Percentiles rank a stretch among this genome's conserved stretches.
These are phyloP conservation scores for Cantharis lateralis DNA, from an alignment of 2,888 invertebrate species.

Conservation along the genomic window DNA sequence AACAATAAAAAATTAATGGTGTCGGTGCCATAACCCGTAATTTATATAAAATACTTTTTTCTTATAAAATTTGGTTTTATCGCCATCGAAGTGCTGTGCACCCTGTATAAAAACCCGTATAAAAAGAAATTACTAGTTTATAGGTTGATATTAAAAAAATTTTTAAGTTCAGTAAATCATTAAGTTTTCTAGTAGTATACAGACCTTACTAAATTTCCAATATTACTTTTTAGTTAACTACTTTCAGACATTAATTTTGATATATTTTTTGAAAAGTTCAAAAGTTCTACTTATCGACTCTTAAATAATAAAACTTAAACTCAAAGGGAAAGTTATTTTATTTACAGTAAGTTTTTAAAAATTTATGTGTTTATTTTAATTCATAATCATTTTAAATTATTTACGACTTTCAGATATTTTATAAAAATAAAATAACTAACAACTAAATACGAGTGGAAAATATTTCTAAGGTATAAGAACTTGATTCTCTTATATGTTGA, in stretches of 20 bases:
- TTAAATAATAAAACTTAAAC: background rate
- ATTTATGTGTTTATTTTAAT: background rate
- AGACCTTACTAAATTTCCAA: background rate
- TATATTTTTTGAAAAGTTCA: background rate
- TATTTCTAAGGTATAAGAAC: background rate
- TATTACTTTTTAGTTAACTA: slow-evolving; percentile 4
- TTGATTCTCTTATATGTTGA: background rate
- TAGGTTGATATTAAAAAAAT: background rate
- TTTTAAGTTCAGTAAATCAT: slow-evolving; percentile 1
- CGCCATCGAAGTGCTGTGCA: too few species aligned
- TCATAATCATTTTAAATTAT: background rate
- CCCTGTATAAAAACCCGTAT: background rate
- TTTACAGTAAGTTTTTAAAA: background rate
- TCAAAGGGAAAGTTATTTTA: background rate
- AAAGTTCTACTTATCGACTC: background rate
- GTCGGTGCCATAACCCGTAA: too few species aligned
- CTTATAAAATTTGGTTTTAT: too few species aligned
- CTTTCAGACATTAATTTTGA: slow-evolving; percentile 2
- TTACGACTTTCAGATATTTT: background rate
- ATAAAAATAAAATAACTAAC: background rate
- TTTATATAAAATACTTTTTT: too few species aligned
- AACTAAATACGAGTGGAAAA: background rate
- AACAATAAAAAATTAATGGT: too few species aligned
- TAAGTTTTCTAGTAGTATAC: background rate
- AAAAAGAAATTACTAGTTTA: background rate